These are phyloP conservation scores for Bombyx mori DNA, from an alignment of 1,140 invertebrate genomes.

Conservation along the genomic window DNA sequence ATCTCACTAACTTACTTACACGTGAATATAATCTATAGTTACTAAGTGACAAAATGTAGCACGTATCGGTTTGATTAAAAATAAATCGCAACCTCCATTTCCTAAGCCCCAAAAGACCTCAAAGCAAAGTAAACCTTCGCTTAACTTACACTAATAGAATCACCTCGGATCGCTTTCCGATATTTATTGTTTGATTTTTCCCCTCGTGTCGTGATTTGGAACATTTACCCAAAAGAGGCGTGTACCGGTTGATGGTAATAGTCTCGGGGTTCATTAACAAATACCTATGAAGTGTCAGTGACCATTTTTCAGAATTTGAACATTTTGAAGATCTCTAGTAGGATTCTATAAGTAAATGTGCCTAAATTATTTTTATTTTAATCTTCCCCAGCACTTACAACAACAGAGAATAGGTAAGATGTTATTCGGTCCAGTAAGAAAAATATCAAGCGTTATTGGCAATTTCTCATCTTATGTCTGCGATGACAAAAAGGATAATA, in stretches of 20 bases:
- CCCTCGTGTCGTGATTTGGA: constrained; percentile 53
- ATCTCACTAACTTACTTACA: no score
- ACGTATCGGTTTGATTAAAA: constrained; percentile 4
- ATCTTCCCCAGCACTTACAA: no score
- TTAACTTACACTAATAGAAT: constrained; percentile 70
- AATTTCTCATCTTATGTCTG: background rate
- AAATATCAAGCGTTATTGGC: background rate
- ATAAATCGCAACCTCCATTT: constrained; percentile 15
- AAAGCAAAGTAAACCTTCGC: constrained; percentile 33
- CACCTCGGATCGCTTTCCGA: constrained; percentile 66
- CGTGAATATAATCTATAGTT: no score
- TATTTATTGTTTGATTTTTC: constrained; percentile 68
- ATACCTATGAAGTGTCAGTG: no score
- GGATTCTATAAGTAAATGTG: no score
- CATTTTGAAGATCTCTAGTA: no score
- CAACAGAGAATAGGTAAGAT: background rate
- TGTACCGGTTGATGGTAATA: constrained; percentile 47
- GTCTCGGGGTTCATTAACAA: constrained; percentile 30
- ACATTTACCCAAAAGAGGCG: constrained; percentile 59
- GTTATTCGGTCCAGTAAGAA: no score
- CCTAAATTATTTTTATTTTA: no score
- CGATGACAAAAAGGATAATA: constrained; percentile 24
- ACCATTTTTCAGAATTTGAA: no score
- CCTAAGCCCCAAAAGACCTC: constrained; percentile 21
- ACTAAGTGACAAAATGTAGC: no score